These are phyloP conservation scores for Uria lomvia DNA, from an alignment of 2,113 vertebrate genomes.

Conservation along the genomic window DNA sequence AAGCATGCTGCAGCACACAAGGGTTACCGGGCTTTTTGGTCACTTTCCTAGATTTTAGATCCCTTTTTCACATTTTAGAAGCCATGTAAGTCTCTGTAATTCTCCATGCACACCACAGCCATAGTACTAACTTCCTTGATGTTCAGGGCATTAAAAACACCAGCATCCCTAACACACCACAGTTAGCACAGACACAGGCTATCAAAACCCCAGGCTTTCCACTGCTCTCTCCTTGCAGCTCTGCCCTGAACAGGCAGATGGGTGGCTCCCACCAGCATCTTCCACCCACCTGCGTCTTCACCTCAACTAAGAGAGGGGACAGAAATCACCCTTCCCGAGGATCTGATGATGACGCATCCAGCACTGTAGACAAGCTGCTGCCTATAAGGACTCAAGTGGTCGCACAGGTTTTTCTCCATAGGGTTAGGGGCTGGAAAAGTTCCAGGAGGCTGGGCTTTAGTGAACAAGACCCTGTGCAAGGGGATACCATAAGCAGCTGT, in stretches of 20 bases:
- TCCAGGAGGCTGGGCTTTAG: background rate
- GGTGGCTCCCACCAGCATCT: background rate
- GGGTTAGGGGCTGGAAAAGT: background rate
- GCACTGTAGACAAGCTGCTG: background rate
- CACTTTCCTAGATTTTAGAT: background rate
- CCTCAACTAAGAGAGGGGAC: background rate
- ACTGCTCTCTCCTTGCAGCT: background rate
- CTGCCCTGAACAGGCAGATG: background rate
- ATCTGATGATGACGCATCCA: background rate
- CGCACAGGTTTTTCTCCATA: background rate
- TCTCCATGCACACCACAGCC: background rate
- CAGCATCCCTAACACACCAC: background rate
- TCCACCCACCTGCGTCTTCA: background rate
- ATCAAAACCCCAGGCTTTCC: background rate
- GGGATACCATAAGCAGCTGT: background rate
- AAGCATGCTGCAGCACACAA: background rate
- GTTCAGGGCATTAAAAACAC: background rate
- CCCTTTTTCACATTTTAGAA: background rate
- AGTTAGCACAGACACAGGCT: background rate
- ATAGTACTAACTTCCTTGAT: background rate
- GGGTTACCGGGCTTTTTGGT: background rate
- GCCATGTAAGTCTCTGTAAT: background rate
- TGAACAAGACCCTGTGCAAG: background rate
- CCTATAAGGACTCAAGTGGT: background rate
- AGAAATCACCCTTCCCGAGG: background rate